These are phyloP conservation scores for Labia minor DNA, from an alignment of 2,888 invertebrate genomes.

Conservation along the genomic window DNA sequence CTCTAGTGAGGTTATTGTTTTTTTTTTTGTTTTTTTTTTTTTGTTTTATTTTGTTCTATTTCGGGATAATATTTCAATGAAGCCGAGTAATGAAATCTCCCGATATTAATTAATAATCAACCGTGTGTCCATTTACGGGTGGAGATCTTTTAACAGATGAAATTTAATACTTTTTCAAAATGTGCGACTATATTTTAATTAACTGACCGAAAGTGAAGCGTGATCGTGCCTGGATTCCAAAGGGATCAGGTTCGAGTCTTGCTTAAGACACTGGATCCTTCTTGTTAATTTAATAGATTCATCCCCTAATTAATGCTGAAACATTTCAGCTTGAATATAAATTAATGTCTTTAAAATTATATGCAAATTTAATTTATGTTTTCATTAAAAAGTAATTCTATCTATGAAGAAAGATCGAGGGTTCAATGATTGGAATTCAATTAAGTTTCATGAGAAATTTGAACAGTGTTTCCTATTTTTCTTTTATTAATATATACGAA, in stretches of 20 bases:
- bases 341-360: neutral
- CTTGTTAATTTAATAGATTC: neutral
- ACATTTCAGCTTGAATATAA: neutral
- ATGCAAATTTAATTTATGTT: neutral
- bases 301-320: neutral
- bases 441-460: no score
- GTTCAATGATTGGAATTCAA: no score
- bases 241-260: neutral
- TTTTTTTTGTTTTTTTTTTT: neutral
- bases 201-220: constrained; percentile 13
- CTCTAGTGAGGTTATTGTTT: no score
- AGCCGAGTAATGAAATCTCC: constrained; percentile 3
- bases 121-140: neutral
- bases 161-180: constrained; percentile 1
- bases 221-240: neutral
- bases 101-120: constrained; percentile 13
- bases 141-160: neutral
- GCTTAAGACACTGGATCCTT: neutral
- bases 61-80: constrained; percentile 1
- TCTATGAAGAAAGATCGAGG: no score
- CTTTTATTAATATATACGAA: no score
- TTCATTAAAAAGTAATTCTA: neutral
- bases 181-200: constrained; percentile 7
- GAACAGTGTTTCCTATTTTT: no score
- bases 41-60: no score